phyloP scores from a whole-genome alignment of 2,797 vertebrate species.

The Labroides dimidiatus region DNA sequence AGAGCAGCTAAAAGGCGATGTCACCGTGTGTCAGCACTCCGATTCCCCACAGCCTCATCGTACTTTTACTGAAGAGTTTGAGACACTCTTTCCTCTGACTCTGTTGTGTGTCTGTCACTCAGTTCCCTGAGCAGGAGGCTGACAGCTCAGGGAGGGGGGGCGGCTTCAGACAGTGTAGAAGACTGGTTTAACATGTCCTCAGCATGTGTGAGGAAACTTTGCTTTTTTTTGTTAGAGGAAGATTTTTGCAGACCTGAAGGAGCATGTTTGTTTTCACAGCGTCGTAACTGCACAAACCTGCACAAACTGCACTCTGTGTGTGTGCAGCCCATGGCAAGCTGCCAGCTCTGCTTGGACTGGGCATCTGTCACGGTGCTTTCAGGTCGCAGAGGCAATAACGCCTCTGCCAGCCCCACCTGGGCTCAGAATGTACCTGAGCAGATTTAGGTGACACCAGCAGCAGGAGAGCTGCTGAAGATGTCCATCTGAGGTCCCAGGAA shows the following conservation, averaged over 20 bases:
- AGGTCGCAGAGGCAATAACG: constrained; percentile 68
- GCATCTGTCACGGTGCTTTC: constrained; percentile 68
- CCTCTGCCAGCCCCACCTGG: constrained; percentile 64
- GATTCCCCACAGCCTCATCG: constrained; percentile 53
- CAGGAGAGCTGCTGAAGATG: constrained; percentile 50
- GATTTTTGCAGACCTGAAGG: constrained; percentile 26
- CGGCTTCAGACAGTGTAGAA: constrained; percentile 53
- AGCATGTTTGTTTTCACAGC: constrained; percentile 17
- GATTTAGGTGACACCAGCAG: constrained; percentile 52
- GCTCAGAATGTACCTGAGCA: constrained; percentile 54
- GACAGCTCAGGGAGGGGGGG: constrained; percentile 60
- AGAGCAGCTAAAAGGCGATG: constrained; percentile 61
- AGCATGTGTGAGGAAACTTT: constrained; percentile 23
- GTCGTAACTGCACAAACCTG: constrained; percentile 14
- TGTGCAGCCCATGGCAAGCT: constrained; percentile 54
- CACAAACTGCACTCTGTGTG: constrained; percentile 17
- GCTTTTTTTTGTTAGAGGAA: constrained; percentile 42
- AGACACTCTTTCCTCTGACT: constrained; percentile 56
- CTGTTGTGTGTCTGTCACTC: constrained; percentile 70
- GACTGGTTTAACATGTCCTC: constrained; percentile 54
- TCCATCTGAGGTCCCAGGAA: constrained; percentile 59
- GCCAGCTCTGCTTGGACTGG: constrained; percentile 68
- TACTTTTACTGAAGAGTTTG: constrained; percentile 62
- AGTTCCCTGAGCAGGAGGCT: constrained; percentile 57
- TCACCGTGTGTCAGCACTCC: constrained; percentile 44